phyloP scores from a whole-genome alignment of 92 coral and sea anemone genomes.

The Palythoa grandiflora region DNA sequence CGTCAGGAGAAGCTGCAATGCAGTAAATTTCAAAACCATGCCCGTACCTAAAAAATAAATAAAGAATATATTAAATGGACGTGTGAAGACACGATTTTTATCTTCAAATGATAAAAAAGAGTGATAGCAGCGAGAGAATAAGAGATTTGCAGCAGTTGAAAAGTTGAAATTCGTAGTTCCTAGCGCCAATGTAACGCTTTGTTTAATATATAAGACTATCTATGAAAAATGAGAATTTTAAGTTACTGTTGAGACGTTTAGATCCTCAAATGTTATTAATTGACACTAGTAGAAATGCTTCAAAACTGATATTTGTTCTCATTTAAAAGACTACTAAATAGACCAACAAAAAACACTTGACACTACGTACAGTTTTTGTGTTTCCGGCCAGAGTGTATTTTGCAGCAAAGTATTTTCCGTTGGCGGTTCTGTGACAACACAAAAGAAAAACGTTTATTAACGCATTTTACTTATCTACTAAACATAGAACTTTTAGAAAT shows the following conservation, averaged over 20 bases:
- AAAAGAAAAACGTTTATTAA: neutral
- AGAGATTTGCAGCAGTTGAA: too few relatives aligned
- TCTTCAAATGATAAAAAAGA: neutral
- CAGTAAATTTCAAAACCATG: constrained; percentile 97
- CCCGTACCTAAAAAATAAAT: constrained; percentile 75
- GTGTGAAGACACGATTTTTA: too few relatives aligned
- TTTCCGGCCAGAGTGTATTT: constrained; percentile 99
- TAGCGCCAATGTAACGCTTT: too few relatives aligned
- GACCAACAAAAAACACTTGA: neutral
- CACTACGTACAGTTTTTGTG: constrained; percentile 94
- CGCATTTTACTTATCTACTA: neutral
- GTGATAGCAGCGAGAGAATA: too few relatives aligned
- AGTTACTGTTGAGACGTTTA: too few relatives aligned
- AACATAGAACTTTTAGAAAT: neutral
- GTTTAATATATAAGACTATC: too few relatives aligned
- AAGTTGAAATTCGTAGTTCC: too few relatives aligned
- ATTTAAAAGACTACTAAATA: neutral
- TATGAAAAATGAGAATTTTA: too few relatives aligned
- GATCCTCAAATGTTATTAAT: too few relatives aligned
- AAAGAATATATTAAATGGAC: neutral
- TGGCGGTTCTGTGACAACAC: constrained; percentile 80
- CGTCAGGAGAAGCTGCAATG: constrained; percentile 86
- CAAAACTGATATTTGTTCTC: too few relatives aligned
- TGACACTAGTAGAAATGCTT: too few relatives aligned
- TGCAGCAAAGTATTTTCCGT: constrained; percentile 89